Evolutionary conservation across 2,113 vertebrate genomes (phyloP).

Genomic region (Sphyrna mokarran): DNA sequence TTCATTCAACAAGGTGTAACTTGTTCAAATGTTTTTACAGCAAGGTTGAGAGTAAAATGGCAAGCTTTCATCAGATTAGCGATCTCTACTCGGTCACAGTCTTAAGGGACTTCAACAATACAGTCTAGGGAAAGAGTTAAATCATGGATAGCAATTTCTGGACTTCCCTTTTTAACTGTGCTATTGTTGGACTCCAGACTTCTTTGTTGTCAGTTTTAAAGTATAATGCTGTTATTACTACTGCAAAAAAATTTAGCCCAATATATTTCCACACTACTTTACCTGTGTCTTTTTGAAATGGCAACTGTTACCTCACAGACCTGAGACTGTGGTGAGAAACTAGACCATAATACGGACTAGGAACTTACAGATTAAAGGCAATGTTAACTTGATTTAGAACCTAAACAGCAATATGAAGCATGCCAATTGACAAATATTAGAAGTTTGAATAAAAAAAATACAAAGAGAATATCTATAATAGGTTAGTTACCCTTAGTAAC

Average conservation of each 20-base stretch:
- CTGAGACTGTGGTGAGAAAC: not conserved
- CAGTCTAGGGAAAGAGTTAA: not conserved
- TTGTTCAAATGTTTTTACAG: not conserved
- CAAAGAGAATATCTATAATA: not conserved
- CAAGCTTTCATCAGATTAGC: not conserved
- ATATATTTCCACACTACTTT: not conserved
- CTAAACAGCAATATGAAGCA: not conserved
- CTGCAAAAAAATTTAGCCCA: not conserved
- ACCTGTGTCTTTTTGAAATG: not conserved
- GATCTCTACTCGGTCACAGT: not conserved
- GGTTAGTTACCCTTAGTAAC: not conserved
- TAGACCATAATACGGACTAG: not conserved
- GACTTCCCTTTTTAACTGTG: not conserved
- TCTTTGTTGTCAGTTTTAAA: not conserved
- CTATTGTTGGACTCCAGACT: not conserved
- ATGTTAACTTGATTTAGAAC: not conserved
- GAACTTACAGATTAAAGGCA: not conserved
- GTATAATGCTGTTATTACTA: not conserved
- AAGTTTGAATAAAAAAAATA: not conserved
- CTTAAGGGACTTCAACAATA: not conserved
- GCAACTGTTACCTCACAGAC: not conserved
- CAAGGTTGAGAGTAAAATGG: not conserved
- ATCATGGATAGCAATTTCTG: not conserved
- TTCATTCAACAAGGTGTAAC: not conserved
- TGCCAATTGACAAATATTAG: constrained; percentile 4